Conservation (phyloP, 1,140 invertebrate species). For the Aricia agestis region DNA sequence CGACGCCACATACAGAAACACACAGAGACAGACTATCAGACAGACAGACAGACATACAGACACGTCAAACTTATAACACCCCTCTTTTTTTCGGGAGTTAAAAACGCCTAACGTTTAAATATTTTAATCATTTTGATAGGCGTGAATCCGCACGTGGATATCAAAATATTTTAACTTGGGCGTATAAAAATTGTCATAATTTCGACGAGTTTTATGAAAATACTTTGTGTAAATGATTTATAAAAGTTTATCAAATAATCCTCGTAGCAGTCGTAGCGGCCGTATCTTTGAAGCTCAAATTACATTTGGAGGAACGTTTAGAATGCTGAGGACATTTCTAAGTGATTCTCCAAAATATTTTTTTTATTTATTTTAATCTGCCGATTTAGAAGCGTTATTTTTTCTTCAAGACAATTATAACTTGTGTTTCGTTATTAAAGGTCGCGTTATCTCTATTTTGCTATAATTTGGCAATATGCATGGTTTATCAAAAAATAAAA, state of each 20-base stretch:
- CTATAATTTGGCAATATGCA: too few relatives aligned
- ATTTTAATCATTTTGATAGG: too few relatives aligned
- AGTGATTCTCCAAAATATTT: neutral
- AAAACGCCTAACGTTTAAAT: too few relatives aligned
- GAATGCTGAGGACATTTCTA: neutral
- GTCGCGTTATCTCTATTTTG: too few relatives aligned
- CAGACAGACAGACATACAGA: too few relatives aligned
- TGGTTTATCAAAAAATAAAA: too few relatives aligned
- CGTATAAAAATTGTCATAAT: neutral
- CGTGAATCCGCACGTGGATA: neutral
- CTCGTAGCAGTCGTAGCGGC: neutral
- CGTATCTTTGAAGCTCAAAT: neutral
- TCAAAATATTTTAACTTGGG: neutral
- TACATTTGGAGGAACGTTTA: slow-evolving; percentile 1
- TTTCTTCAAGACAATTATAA: too few relatives aligned
- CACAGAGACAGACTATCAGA: too few relatives aligned
- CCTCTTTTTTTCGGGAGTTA: too few relatives aligned
- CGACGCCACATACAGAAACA: too few relatives aligned
- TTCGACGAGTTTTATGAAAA: neutral
- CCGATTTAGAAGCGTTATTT: neutral
- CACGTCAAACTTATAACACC: too few relatives aligned
- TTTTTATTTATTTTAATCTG: neutral
- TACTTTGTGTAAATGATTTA: slow-evolving; percentile 16
- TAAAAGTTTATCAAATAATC: slow-evolving; percentile 15
- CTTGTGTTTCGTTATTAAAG: too few relatives aligned